These are phyloP conservation scores for Pandion haliaetus DNA, from an alignment of 2,113 vertebrate species.

Conservation along the genomic window DNA sequence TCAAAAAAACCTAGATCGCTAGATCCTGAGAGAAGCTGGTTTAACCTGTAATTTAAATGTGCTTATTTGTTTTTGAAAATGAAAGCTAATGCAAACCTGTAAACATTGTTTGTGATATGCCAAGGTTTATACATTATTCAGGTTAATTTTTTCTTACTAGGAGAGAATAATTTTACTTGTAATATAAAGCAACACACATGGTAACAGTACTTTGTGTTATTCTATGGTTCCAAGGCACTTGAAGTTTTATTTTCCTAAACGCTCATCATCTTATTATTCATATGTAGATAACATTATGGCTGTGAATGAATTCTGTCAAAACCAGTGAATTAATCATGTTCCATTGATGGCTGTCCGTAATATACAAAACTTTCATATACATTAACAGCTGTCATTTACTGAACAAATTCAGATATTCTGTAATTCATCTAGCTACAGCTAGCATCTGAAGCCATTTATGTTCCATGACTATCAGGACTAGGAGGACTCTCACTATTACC, in stretches of 20 bases:
- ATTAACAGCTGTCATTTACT: background rate
- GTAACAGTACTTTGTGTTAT: background rate
- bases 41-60: background rate
- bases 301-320: background rate
- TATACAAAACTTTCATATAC: background rate
- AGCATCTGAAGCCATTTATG: background rate
- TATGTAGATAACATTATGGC: background rate
- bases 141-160: background rate
- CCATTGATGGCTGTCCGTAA: background rate
- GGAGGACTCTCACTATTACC: background rate
- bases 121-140: background rate
- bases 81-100: background rate
- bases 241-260: background rate
- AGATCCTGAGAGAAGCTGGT: background rate
- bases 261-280: background rate
- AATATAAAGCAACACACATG: background rate
- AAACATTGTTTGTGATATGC: background rate
- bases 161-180: background rate
- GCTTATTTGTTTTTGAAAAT: background rate
- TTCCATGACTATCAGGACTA: background rate
- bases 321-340: background rate
- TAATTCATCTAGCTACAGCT: background rate
- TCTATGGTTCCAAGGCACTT: background rate
- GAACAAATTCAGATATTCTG: background rate
- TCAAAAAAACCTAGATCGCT: background rate